Evolutionary conservation across 2,888 invertebrate genomes (phyloP).

Genomic region (Pristionchus japonicus): DNA sequence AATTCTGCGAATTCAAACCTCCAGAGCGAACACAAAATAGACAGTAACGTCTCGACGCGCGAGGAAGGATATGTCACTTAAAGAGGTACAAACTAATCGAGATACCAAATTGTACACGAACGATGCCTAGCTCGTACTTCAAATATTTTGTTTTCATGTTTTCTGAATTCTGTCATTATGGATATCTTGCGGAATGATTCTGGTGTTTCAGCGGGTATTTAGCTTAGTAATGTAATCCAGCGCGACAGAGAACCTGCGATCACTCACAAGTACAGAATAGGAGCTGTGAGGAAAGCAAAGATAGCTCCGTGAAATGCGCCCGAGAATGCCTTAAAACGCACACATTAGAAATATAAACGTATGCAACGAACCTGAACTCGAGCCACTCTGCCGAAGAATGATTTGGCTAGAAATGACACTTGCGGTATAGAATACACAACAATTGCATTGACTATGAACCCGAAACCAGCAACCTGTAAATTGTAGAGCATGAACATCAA

Average conservation of each 20-base stretch:
- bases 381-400: neutral
- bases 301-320: neutral
- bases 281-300: neutral
- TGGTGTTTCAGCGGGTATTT: neutral
- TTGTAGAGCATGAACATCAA: neutral
- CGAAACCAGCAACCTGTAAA: neutral
- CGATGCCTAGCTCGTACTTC: neutral
- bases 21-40: neutral
- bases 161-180: too few species aligned
- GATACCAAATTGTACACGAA: too few species aligned
- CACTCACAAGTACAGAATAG: conserved; percentile 2
- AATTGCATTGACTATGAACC: neutral
- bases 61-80: neutral
- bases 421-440: neutral
- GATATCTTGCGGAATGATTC: too few species aligned
- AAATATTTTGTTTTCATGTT: neutral
- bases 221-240: neutral
- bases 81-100: too few species aligned
- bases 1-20: too few species aligned
- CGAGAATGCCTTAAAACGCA: neutral
- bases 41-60: neutral
- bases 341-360: neutral
- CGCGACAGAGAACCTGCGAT: neutral
- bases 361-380: neutral
- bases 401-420: neutral